A percentile compares a stretch with the other conserved stretches of the same genome.
Evolutionary conservation across 2,888 invertebrate species (phyloP).

Genomic region (Phengaris alcon): DNA sequence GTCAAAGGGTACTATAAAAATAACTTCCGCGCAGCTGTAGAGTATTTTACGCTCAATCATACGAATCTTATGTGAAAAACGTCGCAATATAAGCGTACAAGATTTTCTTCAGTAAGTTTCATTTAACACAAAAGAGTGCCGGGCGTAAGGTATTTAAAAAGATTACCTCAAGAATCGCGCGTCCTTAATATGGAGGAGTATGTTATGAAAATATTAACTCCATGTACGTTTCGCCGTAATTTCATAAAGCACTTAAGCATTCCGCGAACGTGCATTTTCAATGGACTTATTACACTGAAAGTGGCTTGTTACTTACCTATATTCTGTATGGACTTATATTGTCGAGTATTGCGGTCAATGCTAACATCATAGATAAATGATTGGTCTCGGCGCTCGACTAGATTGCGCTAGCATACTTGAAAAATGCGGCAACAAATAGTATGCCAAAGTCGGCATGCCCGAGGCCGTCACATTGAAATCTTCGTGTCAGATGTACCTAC

Average conservation of each 20-base stretch:
- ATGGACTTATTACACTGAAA: neutral
- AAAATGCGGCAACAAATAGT: too few species aligned
- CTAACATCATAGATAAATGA: too few species aligned
- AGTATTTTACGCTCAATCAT: neutral
- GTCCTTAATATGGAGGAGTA: neutral
- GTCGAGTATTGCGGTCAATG: too few species aligned
- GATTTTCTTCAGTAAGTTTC: neutral
- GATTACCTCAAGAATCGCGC: neutral
- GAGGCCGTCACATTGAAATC: too few species aligned
- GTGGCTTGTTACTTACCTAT: neutral
- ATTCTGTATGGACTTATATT: too few species aligned
- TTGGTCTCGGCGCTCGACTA: too few species aligned
- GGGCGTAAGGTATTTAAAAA: conserved; percentile 14
- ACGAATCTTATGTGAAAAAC: neutral
- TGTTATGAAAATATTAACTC: conserved; percentile 22
- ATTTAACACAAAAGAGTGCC: neutral
- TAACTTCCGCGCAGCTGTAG: neutral
- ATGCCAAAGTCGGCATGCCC: too few species aligned
- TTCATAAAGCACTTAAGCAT: conserved; percentile 24
- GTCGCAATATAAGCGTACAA: neutral
- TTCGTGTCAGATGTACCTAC: too few species aligned
- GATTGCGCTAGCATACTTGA: too few species aligned
- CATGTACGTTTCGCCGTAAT: conserved; percentile 4
- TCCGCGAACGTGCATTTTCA: conserved; percentile 22
- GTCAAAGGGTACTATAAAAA: too few species aligned